Evolutionary conservation across 2,113 vertebrate genomes (phyloP).

Genomic region (Tichodroma muraria): DNA sequence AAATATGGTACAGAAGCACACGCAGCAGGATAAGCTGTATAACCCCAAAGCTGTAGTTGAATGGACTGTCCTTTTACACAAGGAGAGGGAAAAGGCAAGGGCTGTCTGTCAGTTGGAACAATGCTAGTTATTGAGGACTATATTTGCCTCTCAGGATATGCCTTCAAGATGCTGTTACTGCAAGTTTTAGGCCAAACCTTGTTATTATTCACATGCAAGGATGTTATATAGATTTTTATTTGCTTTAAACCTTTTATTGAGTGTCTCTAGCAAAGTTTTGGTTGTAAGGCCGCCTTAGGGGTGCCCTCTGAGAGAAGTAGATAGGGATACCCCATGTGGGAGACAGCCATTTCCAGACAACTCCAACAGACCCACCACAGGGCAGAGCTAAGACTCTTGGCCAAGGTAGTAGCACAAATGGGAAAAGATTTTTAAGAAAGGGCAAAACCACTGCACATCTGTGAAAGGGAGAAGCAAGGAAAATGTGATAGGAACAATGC

Average conservation of each 20-base stretch:
- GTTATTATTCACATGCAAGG: neutral
- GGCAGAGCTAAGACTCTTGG: neutral
- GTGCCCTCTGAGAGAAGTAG: neutral
- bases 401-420: neutral
- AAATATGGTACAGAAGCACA: neutral
- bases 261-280: neutral
- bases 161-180: neutral
- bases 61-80: neutral
- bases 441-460: neutral
- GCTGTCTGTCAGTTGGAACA: neutral
- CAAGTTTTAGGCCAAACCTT: neutral
- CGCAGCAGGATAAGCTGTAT: neutral
- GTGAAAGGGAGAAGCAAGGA: neutral
- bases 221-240: neutral
- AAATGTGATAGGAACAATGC: neutral
- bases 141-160: neutral
- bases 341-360: fast-evolving
- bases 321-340: fast-evolving
- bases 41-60: neutral
- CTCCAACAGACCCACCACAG: neutral
- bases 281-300: neutral
- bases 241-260: neutral
- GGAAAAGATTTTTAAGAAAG: neutral
- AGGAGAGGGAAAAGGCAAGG: neutral
- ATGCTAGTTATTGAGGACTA: neutral